These are phyloP conservation scores for Numenius phaeopus DNA, from an alignment of 2,797 vertebrate species.

Conservation along the genomic window DNA sequence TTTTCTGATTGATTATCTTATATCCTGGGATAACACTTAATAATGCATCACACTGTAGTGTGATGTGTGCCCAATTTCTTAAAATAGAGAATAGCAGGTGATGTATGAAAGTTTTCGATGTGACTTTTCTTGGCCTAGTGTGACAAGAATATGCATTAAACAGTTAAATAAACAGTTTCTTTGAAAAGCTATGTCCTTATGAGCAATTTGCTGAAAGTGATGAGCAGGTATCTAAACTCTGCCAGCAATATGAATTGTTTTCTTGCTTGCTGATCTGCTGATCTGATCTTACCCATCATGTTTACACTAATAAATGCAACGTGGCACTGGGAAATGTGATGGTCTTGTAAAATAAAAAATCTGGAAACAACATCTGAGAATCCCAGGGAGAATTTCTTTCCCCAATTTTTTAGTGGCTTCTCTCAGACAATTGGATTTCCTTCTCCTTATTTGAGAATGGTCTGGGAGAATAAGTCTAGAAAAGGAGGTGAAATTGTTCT, in stretches of 20 bases:
- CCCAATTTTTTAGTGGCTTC: background rate
- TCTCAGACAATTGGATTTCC: background rate
- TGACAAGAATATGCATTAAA: conserved; percentile 43
- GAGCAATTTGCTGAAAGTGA: background rate
- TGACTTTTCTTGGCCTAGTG: conserved; percentile 30
- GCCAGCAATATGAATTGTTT: conserved; percentile 26
- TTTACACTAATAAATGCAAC: background rate
- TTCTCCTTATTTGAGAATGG: background rate
- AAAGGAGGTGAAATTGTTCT: background rate
- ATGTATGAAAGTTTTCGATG: conserved; percentile 51
- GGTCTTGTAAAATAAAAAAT: background rate
- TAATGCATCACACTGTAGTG: conserved; percentile 36
- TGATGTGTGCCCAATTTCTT: conserved; percentile 48
- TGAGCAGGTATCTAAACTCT: conserved; percentile 18
- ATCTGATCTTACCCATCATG: background rate
- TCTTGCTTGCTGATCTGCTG: conserved; percentile 10
- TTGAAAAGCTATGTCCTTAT: background rate
- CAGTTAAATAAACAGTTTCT: background rate
- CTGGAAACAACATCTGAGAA: background rate
- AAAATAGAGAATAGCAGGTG: conserved; percentile 38
- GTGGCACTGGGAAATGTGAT: background rate
- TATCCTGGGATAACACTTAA: conserved; percentile 74
- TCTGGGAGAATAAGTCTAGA: background rate
- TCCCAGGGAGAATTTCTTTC: background rate
- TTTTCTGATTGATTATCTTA: conserved; percentile 70